Base-by-base conservation (phyloP, 2,113 vertebrate species). In the Onychorhynchus coronatus region DNA sequence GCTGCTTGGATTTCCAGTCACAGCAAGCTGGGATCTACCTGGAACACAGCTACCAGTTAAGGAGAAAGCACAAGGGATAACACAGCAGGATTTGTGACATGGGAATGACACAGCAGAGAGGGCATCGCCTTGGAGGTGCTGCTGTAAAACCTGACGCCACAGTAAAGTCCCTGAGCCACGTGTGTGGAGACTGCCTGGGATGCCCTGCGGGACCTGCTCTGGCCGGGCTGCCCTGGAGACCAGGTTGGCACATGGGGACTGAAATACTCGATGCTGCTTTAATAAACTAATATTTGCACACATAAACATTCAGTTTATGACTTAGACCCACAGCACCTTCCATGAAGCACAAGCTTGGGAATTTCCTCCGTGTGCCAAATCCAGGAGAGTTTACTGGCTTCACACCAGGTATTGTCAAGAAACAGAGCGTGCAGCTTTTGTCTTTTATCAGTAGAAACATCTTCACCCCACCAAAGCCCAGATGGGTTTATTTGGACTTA, bases 251-350 rank as follows among this genome's bases (percentile, higher is more conserved):
- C 0, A 5, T 68, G 72, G 89, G 78, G 91, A 76, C 77, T 89
- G 77, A 91, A 70, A 58, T 56, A 39, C 55, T 77, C 79, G 61
- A 74, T 24, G 39, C 89, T 95, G 89, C 11, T 95, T 88, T 86
- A 96, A 80, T 89, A 87, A 91, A 95, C 89, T 91, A 91, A 76
- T 71, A 78, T 76, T 95, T 93, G 86, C 95, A 95, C 71, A 95
- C 47, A 80, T 28, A 70, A 79, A 75, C 33, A 39, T 59, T 77
- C 67, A 88, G 3, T 82, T 92, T 94, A 0, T 87, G 76, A 76
- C 68, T 92, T 63, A 53, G 70, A 84, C 19, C 44, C 5, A 7
- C 55, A 55, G n/a, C 35, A 79, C 66, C 77, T 42, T n/a, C 22
- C 49, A 8, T 15, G 52, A 68, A 78, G 49, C 71, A 75, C 55